Evolutionary conservation across 1,140 invertebrate species (phyloP).

Genomic region (Trichonephila clavipes): DNA sequence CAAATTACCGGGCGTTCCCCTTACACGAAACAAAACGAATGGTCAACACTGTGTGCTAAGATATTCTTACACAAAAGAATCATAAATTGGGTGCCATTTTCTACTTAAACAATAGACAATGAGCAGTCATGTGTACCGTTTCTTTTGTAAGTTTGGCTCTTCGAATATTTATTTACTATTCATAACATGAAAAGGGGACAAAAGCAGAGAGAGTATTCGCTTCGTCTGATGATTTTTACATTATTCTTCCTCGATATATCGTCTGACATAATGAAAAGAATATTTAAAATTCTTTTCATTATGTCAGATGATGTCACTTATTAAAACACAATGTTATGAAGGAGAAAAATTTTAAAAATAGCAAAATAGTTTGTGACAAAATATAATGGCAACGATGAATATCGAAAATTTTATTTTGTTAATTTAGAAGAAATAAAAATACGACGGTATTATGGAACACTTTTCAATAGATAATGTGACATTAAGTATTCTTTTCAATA

Average conservation of each 20-base stretch:
- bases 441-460: neutral
- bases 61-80: constrained; percentile 45
- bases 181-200: constrained; percentile 20
- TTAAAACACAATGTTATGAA: neutral
- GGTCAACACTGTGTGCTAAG: neutral
- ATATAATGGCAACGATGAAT: neutral
- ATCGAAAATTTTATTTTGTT: neutral
- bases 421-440: neutral
- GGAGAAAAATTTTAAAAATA: neutral
- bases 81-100: constrained; percentile 66
- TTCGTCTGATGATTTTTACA: neutral
- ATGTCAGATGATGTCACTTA: neutral
- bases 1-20: constrained; percentile 61
- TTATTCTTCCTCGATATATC: constrained; percentile 10
- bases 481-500: neutral
- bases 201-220: neutral
- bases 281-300: constrained; percentile 18
- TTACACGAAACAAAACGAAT: constrained; percentile 41
- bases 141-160: constrained; percentile 24
- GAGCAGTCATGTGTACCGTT: constrained; percentile 31
- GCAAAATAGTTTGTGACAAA: neutral
- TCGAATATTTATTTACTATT: constrained; percentile 55
- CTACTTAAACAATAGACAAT: constrained; percentile 63
- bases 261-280: constrained; percentile 27
- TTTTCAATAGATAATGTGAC: neutral